Evolutionary conservation across 1,140 invertebrate species (phyloP).

Genomic region (Heliconius himera): DNA sequence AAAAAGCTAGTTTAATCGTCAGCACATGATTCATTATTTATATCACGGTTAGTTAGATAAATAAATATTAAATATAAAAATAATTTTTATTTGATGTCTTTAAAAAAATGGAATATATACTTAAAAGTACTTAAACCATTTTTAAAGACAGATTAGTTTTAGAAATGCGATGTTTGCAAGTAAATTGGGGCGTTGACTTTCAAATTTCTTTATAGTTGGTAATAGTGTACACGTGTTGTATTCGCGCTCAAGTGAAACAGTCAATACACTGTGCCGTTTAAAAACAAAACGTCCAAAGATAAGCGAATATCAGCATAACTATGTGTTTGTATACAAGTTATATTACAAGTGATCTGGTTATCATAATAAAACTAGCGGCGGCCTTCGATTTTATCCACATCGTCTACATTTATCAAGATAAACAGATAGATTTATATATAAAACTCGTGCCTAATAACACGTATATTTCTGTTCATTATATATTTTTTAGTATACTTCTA

Average conservation of each 20-base stretch:
- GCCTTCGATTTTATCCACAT: not conserved
- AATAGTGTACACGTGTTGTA: not conserved
- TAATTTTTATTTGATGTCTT: not conserved
- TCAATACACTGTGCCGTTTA: constrained; percentile 31
- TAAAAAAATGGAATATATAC: no score
- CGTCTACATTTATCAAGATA: constrained; percentile 4
- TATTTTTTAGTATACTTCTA: not conserved
- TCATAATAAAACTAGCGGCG: not conserved
- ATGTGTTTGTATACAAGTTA: constrained; percentile 1
- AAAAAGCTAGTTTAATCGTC: not conserved
- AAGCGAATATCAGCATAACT: not conserved
- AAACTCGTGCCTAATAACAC: not conserved
- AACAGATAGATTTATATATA: not conserved
- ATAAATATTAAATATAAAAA: not conserved
- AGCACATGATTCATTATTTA: not conserved
- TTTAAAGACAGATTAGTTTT: no score
- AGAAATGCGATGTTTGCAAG: not conserved
- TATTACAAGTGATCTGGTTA: constrained; percentile 1
- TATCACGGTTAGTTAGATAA: not conserved
- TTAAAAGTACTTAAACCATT: no score
- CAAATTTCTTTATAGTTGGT: constrained; percentile 7
- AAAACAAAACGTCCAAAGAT: constrained; percentile 29
- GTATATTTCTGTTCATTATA: not conserved
- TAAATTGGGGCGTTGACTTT: constrained; percentile 51
- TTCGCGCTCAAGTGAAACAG: constrained; percentile 18